phyloP scores from a whole-genome alignment of 92 coral and sea anemone genomes.

The Hydrozoanthus gracilis region DNA sequence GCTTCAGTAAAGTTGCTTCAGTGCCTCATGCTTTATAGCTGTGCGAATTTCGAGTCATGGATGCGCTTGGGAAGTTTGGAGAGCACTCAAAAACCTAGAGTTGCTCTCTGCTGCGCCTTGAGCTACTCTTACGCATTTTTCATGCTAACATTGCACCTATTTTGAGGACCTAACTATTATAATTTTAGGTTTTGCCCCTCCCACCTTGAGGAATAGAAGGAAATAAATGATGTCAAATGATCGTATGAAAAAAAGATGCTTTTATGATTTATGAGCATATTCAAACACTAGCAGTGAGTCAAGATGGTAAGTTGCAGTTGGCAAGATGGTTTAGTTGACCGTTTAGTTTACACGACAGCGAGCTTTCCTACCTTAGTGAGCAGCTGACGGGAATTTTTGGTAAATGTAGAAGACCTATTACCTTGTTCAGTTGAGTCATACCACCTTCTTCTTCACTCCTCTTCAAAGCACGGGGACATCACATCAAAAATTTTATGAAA shows the following conservation, averaged over 20 bases:
- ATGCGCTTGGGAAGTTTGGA: too few relatives aligned
- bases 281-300: not conserved
- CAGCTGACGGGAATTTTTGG: not conserved
- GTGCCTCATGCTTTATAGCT: too few relatives aligned
- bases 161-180: too few relatives aligned
- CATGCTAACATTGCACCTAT: too few relatives aligned
- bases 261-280: not conserved
- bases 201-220: not conserved
- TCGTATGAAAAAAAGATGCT: too few relatives aligned
- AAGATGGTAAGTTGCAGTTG: not conserved
- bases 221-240: too few relatives aligned
- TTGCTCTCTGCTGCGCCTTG: too few relatives aligned
- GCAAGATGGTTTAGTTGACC: not conserved
- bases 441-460: not conserved
- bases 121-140: too few relatives aligned
- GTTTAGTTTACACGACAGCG: not conserved
- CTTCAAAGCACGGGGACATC: not conserved
- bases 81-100: too few relatives aligned
- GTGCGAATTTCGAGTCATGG: too few relatives aligned
- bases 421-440: not conserved
- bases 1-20: too few relatives aligned
- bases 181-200: too few relatives aligned
- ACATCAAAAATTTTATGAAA: not conserved
- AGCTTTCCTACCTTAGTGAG: not conserved
- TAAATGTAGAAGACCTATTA: not conserved